Evolutionary conservation across 2,113 vertebrate genomes (phyloP).

Genomic region (Macaca fascicularis): DNA sequence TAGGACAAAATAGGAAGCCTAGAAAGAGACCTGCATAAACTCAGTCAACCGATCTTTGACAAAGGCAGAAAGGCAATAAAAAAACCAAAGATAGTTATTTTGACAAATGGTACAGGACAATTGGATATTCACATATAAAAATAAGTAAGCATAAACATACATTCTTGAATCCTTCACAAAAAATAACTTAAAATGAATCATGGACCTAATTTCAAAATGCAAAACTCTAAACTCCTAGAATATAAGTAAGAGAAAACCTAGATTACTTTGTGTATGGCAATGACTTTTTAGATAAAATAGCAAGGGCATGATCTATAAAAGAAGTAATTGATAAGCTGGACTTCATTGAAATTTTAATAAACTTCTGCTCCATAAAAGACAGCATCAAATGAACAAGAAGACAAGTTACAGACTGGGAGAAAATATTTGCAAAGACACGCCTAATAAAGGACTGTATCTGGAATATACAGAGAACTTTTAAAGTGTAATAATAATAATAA

Average conservation of each 20-base stretch:
- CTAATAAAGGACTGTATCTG: not conserved
- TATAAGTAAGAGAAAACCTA: not conserved
- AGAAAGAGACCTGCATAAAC: not conserved
- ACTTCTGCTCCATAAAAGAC: not conserved
- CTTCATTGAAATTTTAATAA: not conserved
- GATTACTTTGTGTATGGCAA: not conserved
- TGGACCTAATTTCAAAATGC: not conserved
- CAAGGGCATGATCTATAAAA: not conserved
- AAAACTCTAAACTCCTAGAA: not conserved
- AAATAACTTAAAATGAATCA: not conserved
- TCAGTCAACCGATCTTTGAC: not conserved
- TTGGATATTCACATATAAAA: not conserved
- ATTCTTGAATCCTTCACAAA: not conserved
- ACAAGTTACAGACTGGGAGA: not conserved
- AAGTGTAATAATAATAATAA: not conserved
- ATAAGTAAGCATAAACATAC: not conserved
- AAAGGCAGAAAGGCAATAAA: not conserved
- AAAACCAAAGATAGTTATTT: not conserved
- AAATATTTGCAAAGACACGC: not conserved
- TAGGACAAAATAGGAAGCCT: not conserved
- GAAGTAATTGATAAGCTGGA: not conserved
- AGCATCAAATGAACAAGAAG: not conserved
- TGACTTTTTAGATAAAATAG: not conserved
- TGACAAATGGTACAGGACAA: not conserved
- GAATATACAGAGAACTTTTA: not conserved